Evolutionary conservation across 2,888 invertebrate genomes (phyloP).

Genomic region (Tenthredo scrophulariae): DNA sequence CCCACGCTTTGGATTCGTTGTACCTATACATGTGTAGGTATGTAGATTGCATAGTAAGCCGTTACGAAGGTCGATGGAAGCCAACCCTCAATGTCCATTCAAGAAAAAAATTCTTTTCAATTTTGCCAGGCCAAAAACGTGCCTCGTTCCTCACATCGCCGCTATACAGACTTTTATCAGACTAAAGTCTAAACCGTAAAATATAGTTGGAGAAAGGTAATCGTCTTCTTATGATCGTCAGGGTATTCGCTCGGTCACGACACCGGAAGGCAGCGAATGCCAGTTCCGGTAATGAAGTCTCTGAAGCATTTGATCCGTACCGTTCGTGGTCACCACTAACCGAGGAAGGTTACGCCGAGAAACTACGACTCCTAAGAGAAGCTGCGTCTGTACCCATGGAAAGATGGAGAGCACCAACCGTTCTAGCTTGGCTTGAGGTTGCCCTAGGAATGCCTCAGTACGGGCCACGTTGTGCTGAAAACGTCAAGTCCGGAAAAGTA

Average conservation of each 20-base stretch:
- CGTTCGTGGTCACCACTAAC: constrained; percentile 84
- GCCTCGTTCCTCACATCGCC: constrained; percentile 6
- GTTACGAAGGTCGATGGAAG: neutral
- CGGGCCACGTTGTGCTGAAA: constrained; percentile 93
- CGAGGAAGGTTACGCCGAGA: constrained; percentile 88
- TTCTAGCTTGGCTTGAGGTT: constrained; percentile 96
- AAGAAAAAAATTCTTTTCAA: constrained; percentile 16
- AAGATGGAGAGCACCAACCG: constrained; percentile 95
- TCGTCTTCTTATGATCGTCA: constrained; percentile 55
- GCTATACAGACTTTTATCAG: neutral
- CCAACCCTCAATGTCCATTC: neutral
- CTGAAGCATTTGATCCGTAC: constrained; percentile 78
- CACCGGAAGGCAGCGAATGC: constrained; percentile 89
- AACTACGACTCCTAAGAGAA: constrained; percentile 88
- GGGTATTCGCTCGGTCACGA: constrained; percentile 92
- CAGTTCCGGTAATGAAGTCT: constrained; percentile 82
- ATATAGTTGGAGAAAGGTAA: neutral
- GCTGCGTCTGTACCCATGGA: constrained; percentile 92
- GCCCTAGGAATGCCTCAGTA: constrained; percentile 97
- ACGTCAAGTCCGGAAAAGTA: constrained; percentile 97
- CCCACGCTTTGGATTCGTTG: constrained; percentile 4
- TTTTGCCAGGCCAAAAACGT: constrained; percentile 23
- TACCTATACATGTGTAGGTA: constrained; percentile 2
- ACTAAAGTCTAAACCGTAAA: neutral
- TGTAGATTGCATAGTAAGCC: neutral